Percentiles rank a stretch among this genome's conserved stretches.
These are phyloP conservation scores for Lepus timidus DNA, from an alignment of 2,113 vertebrate species.

Conservation along the genomic window DNA sequence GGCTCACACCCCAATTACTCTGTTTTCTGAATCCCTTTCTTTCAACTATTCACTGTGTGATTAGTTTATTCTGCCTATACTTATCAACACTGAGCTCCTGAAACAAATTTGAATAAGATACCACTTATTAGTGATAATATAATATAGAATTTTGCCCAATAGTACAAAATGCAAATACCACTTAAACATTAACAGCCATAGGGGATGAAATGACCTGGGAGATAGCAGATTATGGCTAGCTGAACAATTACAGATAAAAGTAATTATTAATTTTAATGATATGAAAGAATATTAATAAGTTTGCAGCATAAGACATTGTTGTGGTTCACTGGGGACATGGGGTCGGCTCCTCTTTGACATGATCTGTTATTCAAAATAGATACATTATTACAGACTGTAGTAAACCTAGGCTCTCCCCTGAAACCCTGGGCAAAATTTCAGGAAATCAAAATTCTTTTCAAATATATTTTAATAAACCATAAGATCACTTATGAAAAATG, in stretches of 20 bases:
- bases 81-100: background rate
- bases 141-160: background rate
- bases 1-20: background rate
- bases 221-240: background rate
- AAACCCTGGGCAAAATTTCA: background rate
- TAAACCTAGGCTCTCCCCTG: background rate
- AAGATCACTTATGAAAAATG: background rate
- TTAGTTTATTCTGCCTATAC: background rate
- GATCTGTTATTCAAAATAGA: background rate
- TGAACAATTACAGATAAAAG: background rate
- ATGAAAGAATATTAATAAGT: background rate
- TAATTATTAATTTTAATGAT: slow-evolving; percentile 21
- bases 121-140: background rate
- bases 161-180: slow-evolving; percentile 12
- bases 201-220: background rate
- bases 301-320: background rate
- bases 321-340: background rate
- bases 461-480: slow-evolving; percentile 32
- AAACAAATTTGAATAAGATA: slow-evolving; percentile 5
- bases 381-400: background rate
- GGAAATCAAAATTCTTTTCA: background rate
- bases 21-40: background rate
- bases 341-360: background rate
- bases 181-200: background rate
- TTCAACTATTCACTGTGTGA: background rate